Evolutionary conservation across 2,113 vertebrate genomes (phyloP).

Genomic region (Orycteropus afer): DNA sequence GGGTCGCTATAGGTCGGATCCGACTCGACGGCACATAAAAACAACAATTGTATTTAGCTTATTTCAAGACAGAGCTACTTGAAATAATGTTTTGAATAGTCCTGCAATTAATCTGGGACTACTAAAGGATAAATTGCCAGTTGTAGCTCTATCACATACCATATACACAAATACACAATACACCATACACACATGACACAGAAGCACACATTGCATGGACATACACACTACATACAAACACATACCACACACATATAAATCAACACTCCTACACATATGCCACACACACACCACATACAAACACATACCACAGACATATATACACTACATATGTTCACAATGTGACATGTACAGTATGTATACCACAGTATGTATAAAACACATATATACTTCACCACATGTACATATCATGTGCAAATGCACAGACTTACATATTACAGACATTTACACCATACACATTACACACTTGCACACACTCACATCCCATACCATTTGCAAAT

Average conservation of each 20-base stretch:
- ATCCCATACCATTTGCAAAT: background rate
- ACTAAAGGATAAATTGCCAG: background rate
- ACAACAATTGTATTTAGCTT: background rate
- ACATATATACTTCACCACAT: background rate
- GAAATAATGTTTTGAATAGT: background rate
- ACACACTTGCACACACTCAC: background rate
- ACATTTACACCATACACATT: background rate
- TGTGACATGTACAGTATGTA: background rate
- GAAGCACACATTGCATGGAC: background rate
- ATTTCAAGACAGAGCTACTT: constrained; percentile 22
- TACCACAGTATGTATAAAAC: too few species aligned
- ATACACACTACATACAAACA: background rate
- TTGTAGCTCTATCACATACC: background rate
- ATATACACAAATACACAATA: background rate
- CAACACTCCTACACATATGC: background rate
- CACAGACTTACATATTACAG: background rate
- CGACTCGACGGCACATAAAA: too few species aligned
- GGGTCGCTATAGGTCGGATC: too few species aligned
- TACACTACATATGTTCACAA: background rate
- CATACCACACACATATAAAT: background rate
- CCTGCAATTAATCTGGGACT: background rate
- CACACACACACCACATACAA: background rate
- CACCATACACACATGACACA: background rate
- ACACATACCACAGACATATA: background rate
- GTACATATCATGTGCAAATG: background rate